Conservation (phyloP, 2,888 invertebrate genomes). For the Chouioia cunea region DNA sequence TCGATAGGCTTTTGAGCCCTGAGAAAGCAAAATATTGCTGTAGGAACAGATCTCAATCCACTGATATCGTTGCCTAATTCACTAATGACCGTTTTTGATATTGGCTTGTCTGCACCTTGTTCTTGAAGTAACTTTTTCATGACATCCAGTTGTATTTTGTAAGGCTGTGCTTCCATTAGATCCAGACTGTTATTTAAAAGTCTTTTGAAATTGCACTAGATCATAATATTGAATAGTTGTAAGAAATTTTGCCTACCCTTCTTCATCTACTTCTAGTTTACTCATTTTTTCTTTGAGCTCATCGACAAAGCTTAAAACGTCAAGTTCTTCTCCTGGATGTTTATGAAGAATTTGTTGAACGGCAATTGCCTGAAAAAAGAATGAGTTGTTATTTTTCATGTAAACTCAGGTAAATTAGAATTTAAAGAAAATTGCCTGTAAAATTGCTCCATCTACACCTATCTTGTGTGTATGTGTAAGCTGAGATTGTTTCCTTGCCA, state of each 20-base stretch:
- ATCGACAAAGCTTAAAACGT: constrained; percentile 70
- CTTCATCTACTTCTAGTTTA: constrained; percentile 68
- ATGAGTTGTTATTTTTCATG: not conserved
- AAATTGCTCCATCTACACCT: constrained; percentile 73
- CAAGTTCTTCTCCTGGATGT: constrained; percentile 68
- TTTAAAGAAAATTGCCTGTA: constrained; percentile 64
- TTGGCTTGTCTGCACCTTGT: constrained; percentile 63
- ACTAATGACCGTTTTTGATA: constrained; percentile 70
- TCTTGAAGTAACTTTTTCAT: constrained; percentile 70
- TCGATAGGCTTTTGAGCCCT: constrained; percentile 70
- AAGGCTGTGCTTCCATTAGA: constrained; percentile 68
- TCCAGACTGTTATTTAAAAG: constrained; percentile 57
- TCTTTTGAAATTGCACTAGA: not conserved
- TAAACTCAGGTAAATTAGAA: not conserved
- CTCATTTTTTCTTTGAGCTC: constrained; percentile 72
- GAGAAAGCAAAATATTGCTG: constrained; percentile 79
- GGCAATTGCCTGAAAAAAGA: constrained; percentile 71
- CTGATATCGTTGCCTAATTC: constrained; percentile 74
- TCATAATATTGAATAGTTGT: not conserved
- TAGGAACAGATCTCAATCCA: constrained; percentile 79
- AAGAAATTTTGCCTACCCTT: constrained; percentile 59
- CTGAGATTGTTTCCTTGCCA: constrained; percentile 70
- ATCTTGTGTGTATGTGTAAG: constrained; percentile 76
- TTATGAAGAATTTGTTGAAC: constrained; percentile 71
- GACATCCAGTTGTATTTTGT: constrained; percentile 71